Base-by-base conservation (phyloP, 2,888 invertebrate species). In the Fragum fragum region DNA sequence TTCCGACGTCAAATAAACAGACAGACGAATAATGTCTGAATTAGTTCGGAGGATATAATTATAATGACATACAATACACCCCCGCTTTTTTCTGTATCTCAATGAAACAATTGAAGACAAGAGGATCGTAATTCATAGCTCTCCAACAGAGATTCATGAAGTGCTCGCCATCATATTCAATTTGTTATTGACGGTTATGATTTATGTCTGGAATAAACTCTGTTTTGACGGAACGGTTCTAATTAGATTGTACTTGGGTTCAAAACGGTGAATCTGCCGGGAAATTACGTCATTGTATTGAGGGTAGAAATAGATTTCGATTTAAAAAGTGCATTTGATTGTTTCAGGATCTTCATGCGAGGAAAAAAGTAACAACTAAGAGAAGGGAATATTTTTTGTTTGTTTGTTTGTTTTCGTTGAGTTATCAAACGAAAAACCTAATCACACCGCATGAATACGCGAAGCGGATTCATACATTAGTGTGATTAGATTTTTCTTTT, bases 1-100 rank as follows among this genome's bases (percentile, higher is more conserved):
- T 36, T 36, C 9, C 32, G 3, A 36, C 32, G 32, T 36, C 32
- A 9, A 36, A 36, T 6, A 36, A 36, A 36, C 5, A 36, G 9
- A 36, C 32, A 47, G 47, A 47, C 47, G 16, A 47, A 47, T 9
- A 9, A 47, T 16, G 47, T 3, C 5, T 47, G 47, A 47, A 47
- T 47, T 3, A 14, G 14, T 14, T 14, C 2, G 14, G 47, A 47
- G 47, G 14, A 18, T 47, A 47, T 47, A 47, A 47, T 47, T 47
- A 47, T 47, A 47, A 47, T 47, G 47, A 47, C 47, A 47, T 47
- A 16, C 47, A 47, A 47, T 47, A 47, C 47, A 47, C 47, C 47
- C 47, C 47, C 47, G 47, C 47, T 47, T 47, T 47, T n/a, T 36
- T 47, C 47, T 47, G 7, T n/a, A n/a, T n/a, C 47, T 47, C 18